Conservation (phyloP, 2,113 vertebrate genomes). For the Ceyx melanurus region DNA sequence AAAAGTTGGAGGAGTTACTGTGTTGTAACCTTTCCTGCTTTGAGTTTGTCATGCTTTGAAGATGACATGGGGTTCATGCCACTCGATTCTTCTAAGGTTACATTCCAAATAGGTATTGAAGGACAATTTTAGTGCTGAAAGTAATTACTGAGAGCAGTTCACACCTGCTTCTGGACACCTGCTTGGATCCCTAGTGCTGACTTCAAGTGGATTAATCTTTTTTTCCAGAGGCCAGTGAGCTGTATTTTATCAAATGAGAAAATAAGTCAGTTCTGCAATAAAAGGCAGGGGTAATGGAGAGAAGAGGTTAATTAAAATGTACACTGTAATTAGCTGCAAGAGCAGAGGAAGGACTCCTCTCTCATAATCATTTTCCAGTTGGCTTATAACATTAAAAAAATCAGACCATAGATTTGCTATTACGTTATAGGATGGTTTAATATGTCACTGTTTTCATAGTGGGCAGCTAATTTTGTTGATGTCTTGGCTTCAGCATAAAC, state of each 20-base stretch:
- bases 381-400: neutral
- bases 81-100: slow-evolving; percentile 63
- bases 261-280: slow-evolving; percentile 11
- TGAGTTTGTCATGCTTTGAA: slow-evolving; percentile 34
- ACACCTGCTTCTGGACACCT: slow-evolving; percentile 45
- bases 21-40: slow-evolving; percentile 49
- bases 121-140: slow-evolving; percentile 49
- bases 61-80: neutral
- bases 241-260: slow-evolving; percentile 23
- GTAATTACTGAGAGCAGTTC: slow-evolving; percentile 52
- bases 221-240: neutral
- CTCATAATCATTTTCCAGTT: slow-evolving; percentile 1
- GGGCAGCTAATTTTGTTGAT: neutral
- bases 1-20: neutral
- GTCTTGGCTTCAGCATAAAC: neutral
- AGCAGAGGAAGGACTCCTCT: neutral
- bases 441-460: neutral
- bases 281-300: neutral
- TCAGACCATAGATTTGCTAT: neutral
- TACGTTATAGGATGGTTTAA: neutral
- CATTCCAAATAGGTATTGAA: slow-evolving; percentile 65
- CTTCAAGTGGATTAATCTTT: neutral
- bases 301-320: slow-evolving; percentile 27
- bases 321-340: slow-evolving; percentile 20
- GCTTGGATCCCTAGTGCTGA: slow-evolving; percentile 3